A percentile compares a stretch with the other conserved stretches of the same genome.
Evolutionary conservation across 1,140 invertebrate species (phyloP).

Genomic region (Fragariocoptes setiger): DNA sequence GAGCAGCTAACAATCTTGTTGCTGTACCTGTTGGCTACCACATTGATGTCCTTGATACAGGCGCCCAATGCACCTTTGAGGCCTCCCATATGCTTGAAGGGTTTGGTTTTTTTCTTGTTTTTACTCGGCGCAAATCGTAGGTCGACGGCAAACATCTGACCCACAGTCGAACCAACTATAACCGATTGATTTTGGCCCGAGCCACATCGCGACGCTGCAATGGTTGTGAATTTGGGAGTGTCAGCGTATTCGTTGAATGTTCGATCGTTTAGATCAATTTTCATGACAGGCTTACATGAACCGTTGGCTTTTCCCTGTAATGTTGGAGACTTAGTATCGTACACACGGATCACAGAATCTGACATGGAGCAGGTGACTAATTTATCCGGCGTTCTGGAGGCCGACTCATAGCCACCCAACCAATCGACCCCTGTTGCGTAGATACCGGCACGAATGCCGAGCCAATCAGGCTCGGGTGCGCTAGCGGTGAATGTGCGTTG

Average conservation of each 20-base stretch:
- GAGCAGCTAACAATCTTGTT: constrained; percentile 7
- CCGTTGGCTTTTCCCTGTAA: too few species aligned
- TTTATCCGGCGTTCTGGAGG: not conserved
- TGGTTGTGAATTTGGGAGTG: constrained; percentile 5
- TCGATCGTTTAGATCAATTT: constrained; percentile 7
- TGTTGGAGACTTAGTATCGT: constrained; percentile 1
- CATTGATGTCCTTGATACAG: constrained; percentile 7
- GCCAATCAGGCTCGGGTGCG: constrained; percentile 6
- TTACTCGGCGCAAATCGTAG: too few species aligned
- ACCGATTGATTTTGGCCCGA: constrained; percentile 1
- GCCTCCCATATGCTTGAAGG: constrained; percentile 3
- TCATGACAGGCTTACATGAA: constrained; percentile 7
- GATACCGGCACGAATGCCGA: constrained; percentile 3
- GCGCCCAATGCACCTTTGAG: constrained; percentile 9
- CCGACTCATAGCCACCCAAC: constrained; percentile 1
- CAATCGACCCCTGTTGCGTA: constrained; percentile 7
- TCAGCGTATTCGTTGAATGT: constrained; percentile 9
- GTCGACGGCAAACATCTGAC: constrained; percentile 9
- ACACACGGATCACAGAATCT: too few species aligned
- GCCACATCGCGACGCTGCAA: too few species aligned
- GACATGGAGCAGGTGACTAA: too few species aligned
- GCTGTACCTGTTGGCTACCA: not conserved
- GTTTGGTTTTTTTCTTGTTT: constrained; percentile 5
- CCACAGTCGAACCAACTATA: constrained; percentile 8
- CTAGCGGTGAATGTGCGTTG: constrained; percentile 7